These are phyloP conservation scores for Antechinus flavipes DNA, from an alignment of 2,113 vertebrate genomes.

Conservation along the genomic window DNA sequence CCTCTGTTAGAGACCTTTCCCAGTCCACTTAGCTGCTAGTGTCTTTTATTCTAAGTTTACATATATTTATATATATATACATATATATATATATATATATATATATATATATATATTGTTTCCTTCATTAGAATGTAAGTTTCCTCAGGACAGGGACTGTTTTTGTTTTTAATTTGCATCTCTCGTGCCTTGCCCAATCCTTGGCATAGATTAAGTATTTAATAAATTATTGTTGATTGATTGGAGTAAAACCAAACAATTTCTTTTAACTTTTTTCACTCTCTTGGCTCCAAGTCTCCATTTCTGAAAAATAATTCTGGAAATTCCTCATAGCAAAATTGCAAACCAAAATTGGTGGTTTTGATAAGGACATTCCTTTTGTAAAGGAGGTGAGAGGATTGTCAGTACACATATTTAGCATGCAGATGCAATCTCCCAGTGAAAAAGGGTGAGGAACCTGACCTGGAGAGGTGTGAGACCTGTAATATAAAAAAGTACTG, in stretches of 20 bases:
- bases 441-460: not conserved
- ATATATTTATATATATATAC: no score
- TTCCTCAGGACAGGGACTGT: not conserved
- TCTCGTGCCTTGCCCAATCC: no score
- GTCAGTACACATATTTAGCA: no score
- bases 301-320: not conserved
- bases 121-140: not conserved
- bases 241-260: not conserved
- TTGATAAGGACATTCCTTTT: not conserved
- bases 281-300: not conserved
- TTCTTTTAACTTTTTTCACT: not conserved
- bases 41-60: not conserved
- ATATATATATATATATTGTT: not conserved
- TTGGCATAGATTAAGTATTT: no score
- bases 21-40: not conserved
- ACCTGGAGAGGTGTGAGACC: not conserved
- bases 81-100: no score
- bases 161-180: no score
- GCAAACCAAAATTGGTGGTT: not conserved
- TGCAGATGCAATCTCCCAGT: not conserved
- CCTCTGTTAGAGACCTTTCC: not conserved
- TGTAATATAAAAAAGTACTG: not conserved
- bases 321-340: not conserved
- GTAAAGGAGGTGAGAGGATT: not conserved
- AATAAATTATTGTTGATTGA: not conserved